Evolutionary conservation across 2,888 invertebrate genomes (phyloP).

Genomic region (Spatulosminthurus flaviceps): DNA sequence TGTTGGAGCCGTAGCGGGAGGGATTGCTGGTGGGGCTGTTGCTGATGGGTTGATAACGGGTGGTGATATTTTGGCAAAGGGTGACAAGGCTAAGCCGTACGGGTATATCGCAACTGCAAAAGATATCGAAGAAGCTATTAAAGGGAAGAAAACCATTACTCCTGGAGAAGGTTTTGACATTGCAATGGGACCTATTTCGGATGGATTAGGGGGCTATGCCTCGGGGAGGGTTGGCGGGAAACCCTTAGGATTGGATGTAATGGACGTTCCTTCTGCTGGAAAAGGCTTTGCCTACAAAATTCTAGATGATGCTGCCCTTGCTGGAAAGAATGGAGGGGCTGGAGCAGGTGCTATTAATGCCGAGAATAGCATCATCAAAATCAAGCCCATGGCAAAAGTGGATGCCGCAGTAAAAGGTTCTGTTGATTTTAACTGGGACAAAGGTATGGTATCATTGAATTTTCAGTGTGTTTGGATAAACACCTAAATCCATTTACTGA

Average conservation of each 20-base stretch:
- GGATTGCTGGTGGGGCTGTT: slow-evolving; percentile 61
- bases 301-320: slow-evolving; percentile 20
- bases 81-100: slow-evolving; percentile 51
- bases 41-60: slow-evolving; percentile 59
- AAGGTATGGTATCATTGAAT: no score
- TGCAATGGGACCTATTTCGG: slow-evolving; percentile 57
- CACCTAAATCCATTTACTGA: no score
- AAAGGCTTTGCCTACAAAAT: neutral
- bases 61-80: slow-evolving; percentile 54
- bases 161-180: slow-evolving; percentile 58
- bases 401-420: no score
- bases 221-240: slow-evolving; percentile 55
- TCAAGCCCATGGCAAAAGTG: neutral
- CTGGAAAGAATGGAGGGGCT: neutral
- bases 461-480: no score
- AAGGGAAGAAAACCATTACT: slow-evolving; percentile 49
- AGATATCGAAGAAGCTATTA: slow-evolving; percentile 52
- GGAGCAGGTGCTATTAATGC: neutral
- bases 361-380: neutral
- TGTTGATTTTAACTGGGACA: no score
- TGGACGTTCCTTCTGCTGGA: slow-evolving; percentile 31
- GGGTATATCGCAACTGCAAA: slow-evolving; percentile 55
- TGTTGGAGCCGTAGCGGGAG: slow-evolving; percentile 58
- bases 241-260: slow-evolving; percentile 47
- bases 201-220: slow-evolving; percentile 57